These are phyloP conservation scores for Neoitamus cyanurus DNA, from an alignment of 2,888 invertebrate species.

Conservation along the genomic window DNA sequence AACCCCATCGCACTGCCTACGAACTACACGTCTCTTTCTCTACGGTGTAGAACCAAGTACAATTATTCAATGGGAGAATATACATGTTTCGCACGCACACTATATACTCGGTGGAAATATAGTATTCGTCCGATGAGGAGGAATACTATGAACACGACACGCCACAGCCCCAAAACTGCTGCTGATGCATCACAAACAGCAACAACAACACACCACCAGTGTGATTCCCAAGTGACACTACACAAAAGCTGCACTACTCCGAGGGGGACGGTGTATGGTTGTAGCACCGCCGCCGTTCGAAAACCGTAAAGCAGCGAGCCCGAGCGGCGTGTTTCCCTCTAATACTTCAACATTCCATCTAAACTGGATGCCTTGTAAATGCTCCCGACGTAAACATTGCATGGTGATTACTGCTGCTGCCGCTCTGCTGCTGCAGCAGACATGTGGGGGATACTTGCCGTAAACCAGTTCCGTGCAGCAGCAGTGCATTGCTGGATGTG, in stretches of 20 bases:
- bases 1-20: neutral
- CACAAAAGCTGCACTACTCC: neutral
- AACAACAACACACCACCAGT: neutral
- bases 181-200: neutral
- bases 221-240: neutral
- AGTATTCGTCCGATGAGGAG: neutral
- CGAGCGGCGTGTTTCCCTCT: neutral
- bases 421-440: neutral
- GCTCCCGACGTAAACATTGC: constrained; percentile 39
- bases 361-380: constrained; percentile 39
- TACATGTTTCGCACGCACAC: neutral
- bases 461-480: constrained; percentile 2
- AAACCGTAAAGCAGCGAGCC: neutral
- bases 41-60: neutral
- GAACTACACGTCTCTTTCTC: neutral
- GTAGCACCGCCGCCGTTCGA: neutral
- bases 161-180: neutral
- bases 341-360: neutral
- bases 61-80: neutral
- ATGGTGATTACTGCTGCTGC: neutral
- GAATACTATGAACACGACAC: neutral
- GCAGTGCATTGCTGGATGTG: neutral
- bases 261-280: neutral
- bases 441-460: constrained; percentile 15
- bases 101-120: neutral